phyloP scores from a whole-genome alignment of 2,888 invertebrate species.

The Cylloceria caligata region DNA sequence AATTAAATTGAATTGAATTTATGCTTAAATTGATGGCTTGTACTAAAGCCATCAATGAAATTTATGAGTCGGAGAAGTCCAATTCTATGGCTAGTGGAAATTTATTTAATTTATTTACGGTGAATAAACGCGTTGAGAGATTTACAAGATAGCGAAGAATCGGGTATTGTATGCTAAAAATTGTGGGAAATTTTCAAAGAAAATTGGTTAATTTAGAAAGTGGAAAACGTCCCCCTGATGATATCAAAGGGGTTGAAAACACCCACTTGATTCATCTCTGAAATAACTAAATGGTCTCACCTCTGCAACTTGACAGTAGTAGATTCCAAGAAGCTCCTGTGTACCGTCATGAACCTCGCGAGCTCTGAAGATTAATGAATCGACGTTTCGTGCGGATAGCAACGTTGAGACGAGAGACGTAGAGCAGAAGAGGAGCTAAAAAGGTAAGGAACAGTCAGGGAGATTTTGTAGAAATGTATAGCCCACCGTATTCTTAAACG shows the following conservation, averaged over 20 bases:
- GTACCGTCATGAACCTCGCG: background rate
- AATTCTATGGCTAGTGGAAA: no score
- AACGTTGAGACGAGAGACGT: background rate
- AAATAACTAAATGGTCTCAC: background rate
- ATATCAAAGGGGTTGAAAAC: background rate
- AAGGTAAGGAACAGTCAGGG: slow-evolving; percentile 2
- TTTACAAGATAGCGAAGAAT: background rate
- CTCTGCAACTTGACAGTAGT: slow-evolving; percentile 7
- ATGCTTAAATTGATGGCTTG: no score
- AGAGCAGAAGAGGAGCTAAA: background rate
- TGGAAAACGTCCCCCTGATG: background rate
- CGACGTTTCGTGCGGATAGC: background rate
- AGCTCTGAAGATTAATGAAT: slow-evolving; percentile 20
- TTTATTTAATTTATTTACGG: no score
- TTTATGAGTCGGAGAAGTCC: no score
- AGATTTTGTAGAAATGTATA: slow-evolving; percentile 33
- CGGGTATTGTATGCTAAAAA: background rate
- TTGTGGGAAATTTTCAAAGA: background rate
- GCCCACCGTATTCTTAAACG: slow-evolving; percentile 19
- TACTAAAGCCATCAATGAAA: no score
- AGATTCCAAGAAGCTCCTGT: background rate
- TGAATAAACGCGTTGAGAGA: background rate
- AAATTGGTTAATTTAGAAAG: background rate
- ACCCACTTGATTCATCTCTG: background rate
- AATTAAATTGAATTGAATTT: no score